Base-by-base conservation (phyloP, 2,797 vertebrate species). In the Prunella strophiata region DNA sequence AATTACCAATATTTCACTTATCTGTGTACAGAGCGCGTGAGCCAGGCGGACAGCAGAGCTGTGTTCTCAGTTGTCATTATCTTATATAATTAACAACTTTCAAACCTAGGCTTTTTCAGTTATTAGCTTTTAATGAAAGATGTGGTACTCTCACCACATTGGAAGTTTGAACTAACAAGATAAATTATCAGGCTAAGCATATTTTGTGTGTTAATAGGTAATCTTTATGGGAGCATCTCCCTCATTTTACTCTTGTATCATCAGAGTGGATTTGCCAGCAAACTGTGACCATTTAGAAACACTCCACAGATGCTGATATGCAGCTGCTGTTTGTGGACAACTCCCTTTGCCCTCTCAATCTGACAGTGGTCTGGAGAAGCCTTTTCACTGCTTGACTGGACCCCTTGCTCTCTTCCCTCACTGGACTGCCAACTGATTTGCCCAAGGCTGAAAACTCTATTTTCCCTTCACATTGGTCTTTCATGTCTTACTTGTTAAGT, bases 91-190 rank as follows among this genome's bases (percentile, higher is more conserved):
- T 92, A 42, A 76, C 47, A 87, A 61, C 15, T 30, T 84, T 85
- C 76, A 85, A 94, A 76, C 30, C 54, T 72, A 42, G 67, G 17
- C 88, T 89, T 86, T 85, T 88, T 48, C 58, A 32, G 5, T 78
- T 93, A 78, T 51, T 76, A 92, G 71, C 43, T 26, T 82, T 93
- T 89, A 80, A 93, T 59, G 71, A 84, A 95, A 94, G 51, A 50
- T 32, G n/a, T 5, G 19, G 62, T 67, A 42, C 47, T 79, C 42
- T 92, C 32, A 47, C 13, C 12, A 25, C 10, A n/a, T 26, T 78
- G 68, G 65, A 88, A 72, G 27, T 90, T 55, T 74, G 55, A 62
- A 55, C 42, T 62, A 84, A 57, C 45, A 93, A 67, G 74, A 83
- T 65, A 85, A 85, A 91, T 85, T 38, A 61, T 40, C 36, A 76